Conservation (phyloP, 2,888 invertebrate species). For the Cheilosia soror region DNA sequence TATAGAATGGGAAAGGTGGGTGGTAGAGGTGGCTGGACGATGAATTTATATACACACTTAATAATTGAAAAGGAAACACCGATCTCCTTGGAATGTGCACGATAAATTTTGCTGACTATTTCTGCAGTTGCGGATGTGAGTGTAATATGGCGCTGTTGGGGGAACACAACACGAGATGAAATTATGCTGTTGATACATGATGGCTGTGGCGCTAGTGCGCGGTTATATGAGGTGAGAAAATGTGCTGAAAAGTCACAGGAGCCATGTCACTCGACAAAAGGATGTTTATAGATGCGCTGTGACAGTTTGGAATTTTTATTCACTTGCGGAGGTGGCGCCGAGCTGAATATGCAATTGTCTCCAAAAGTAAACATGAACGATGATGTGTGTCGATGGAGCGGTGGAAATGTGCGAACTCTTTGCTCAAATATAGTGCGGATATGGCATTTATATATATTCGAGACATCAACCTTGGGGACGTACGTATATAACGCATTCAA, state of each 20-base stretch:
- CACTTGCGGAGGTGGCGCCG: slow-evolving; percentile 15
- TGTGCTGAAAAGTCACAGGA: slow-evolving; percentile 49
- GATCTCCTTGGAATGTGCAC: slow-evolving; percentile 77
- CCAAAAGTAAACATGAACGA: too few species aligned
- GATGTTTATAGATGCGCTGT: slow-evolving; percentile 63
- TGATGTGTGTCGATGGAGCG: too few species aligned
- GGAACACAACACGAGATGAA: slow-evolving; percentile 3
- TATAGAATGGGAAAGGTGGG: slow-evolving; percentile 7
- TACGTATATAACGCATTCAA: too few species aligned
- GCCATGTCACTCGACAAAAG: slow-evolving; percentile 66
- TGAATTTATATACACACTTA: slow-evolving; percentile 78
- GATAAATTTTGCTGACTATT: slow-evolving; percentile 52
- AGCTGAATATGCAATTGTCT: not conserved
- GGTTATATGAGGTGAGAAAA: slow-evolving; percentile 73
- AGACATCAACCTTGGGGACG: too few species aligned
- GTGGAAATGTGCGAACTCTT: too few species aligned
- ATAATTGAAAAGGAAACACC: slow-evolving; percentile 82
- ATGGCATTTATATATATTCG: too few species aligned
- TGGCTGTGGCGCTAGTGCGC: slow-evolving; percentile 49
- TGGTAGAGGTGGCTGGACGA: slow-evolving; percentile 47
- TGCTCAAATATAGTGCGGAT: too few species aligned
- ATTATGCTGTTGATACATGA: slow-evolving; percentile 33
- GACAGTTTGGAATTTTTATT: slow-evolving; percentile 56
- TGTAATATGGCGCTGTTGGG: slow-evolving; percentile 17
- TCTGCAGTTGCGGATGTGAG: slow-evolving; percentile 37